These are phyloP conservation scores for Hystrix brachyura DNA, from an alignment of 2,113 vertebrate genomes.

Conservation along the genomic window DNA sequence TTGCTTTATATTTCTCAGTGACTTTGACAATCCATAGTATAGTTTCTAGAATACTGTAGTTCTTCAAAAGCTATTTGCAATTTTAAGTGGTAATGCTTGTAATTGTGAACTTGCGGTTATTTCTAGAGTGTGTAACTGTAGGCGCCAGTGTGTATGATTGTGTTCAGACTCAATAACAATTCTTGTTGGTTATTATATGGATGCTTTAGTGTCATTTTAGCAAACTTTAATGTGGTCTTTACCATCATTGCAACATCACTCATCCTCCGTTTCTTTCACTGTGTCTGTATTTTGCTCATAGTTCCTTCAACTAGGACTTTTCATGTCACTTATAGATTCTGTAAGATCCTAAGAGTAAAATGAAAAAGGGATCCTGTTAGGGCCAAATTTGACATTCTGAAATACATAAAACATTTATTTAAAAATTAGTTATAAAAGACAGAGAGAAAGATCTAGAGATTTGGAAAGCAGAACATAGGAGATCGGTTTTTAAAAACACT, in stretches of 20 bases:
- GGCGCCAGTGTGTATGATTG: neutral
- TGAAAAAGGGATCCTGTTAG: neutral
- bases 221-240: neutral
- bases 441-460: constrained; percentile 48
- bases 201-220: neutral
- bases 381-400: constrained; percentile 13
- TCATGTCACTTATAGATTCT: neutral
- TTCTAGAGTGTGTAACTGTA: neutral
- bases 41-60: neutral
- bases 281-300: constrained; percentile 5
- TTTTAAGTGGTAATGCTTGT: constrained; percentile 7
- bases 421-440: constrained; percentile 28
- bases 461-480: constrained; percentile 29
- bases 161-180: neutral
- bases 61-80: constrained; percentile 34
- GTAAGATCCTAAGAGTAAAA: neutral
- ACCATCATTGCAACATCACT: neutral
- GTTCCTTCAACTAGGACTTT: neutral
- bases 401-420: constrained; percentile 23
- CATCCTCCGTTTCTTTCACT: neutral
- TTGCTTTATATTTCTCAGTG: neutral
- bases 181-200: neutral
- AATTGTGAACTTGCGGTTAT: neutral
- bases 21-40: neutral
- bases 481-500: constrained; percentile 39